Percentiles rank a stretch among this genome's conserved stretches.
These are phyloP conservation scores for Chionomys nivalis DNA, from an alignment of 2,113 vertebrate species.

Conservation along the genomic window DNA sequence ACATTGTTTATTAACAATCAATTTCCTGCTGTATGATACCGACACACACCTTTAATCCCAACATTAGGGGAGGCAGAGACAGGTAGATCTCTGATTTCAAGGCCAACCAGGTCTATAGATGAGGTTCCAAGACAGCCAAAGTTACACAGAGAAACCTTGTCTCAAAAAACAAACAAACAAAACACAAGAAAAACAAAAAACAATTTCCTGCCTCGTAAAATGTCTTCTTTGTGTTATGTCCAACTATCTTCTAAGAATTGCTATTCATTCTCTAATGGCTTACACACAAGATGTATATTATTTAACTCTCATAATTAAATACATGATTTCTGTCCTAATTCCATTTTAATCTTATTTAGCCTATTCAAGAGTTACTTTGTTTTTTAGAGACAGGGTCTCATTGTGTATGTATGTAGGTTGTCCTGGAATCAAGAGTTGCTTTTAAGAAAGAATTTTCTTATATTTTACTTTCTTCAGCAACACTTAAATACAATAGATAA, in stretches of 20 bases:
- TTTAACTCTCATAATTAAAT: constrained; percentile 9
- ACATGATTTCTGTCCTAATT: constrained; percentile 30
- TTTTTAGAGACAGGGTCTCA: not conserved
- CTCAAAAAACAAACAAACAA: too few relatives aligned
- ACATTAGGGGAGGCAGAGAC: too few relatives aligned
- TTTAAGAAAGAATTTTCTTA: constrained; percentile 34
- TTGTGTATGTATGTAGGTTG: not conserved
- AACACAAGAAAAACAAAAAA: not conserved
- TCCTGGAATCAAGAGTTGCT: not conserved
- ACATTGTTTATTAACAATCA: constrained; percentile 31
- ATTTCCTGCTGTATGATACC: not conserved
- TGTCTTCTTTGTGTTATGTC: constrained; percentile 19
- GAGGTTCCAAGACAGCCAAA: too few relatives aligned
- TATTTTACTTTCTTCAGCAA: constrained; percentile 46
- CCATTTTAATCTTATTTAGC: not conserved
- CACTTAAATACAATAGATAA: not conserved
- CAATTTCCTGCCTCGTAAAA: constrained; percentile 38
- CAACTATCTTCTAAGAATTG: not conserved
- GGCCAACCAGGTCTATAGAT: too few relatives aligned
- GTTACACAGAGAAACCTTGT: too few relatives aligned
- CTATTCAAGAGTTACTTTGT: constrained; percentile 1
- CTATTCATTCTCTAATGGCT: not conserved
- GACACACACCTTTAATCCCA: too few relatives aligned
- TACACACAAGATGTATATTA: not conserved
- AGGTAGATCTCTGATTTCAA: too few relatives aligned